Evolutionary conservation across 2,113 vertebrate species (phyloP).

Genomic region (Rousettus leschenaultii): DNA sequence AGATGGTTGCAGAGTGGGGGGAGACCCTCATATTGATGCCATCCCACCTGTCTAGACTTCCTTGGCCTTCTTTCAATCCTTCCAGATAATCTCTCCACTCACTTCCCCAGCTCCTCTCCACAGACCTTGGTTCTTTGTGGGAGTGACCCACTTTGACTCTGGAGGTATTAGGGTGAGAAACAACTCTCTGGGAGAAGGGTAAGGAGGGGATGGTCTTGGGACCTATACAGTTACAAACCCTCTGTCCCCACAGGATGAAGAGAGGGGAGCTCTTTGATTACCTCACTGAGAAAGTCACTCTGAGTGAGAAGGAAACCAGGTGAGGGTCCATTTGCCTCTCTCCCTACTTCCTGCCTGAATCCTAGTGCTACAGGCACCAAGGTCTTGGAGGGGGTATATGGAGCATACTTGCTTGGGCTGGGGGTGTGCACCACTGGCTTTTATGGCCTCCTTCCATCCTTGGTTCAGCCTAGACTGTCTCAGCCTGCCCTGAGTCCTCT

Average conservation of each 20-base stretch:
- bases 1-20: background rate
- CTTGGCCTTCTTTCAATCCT: background rate
- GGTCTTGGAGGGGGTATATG: fast-evolving
- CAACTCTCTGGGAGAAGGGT: background rate
- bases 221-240: background rate
- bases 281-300: conserved; percentile 96
- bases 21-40: background rate
- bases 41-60: background rate
- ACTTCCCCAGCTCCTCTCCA: background rate
- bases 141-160: background rate
- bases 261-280: conserved; percentile 98
- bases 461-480: background rate
- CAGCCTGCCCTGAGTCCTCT: background rate
- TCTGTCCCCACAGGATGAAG: conserved; percentile 88
- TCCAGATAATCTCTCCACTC: background rate
- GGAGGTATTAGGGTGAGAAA: background rate
- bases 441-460: background rate
- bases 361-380: too few relatives aligned
- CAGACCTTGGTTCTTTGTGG: background rate
- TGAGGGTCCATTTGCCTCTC: conserved; percentile 62
- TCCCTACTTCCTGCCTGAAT: background rate
- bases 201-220: background rate
- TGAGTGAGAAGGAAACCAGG: conserved; percentile 98
- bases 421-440: background rate
- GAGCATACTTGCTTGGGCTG: background rate